These are phyloP conservation scores for Hyperopisus bebe DNA, from an alignment of 2,113 vertebrate species.

Conservation along the genomic window DNA sequence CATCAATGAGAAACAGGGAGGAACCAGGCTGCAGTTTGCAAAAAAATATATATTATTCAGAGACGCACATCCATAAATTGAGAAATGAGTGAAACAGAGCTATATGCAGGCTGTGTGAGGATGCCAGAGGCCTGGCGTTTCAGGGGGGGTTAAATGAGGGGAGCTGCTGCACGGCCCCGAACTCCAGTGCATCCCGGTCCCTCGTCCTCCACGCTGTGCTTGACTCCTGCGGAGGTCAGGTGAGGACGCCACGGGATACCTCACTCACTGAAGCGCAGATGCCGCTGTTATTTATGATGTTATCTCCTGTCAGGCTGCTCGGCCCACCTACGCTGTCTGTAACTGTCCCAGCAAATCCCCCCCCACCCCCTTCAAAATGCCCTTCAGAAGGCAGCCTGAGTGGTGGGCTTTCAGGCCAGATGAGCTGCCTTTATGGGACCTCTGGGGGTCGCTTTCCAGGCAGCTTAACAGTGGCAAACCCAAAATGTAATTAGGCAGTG, in stretches of 20 bases:
- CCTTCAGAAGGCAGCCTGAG: background rate
- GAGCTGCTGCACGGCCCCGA: background rate
- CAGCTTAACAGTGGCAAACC: background rate
- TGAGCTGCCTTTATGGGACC: background rate
- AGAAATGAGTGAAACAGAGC: too few relatives aligned
- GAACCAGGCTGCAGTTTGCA: too few relatives aligned
- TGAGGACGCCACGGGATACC: background rate
- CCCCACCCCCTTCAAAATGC: background rate
- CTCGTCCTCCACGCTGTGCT: background rate
- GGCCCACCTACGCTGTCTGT: background rate
- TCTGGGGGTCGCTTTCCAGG: background rate
- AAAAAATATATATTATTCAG: too few relatives aligned
- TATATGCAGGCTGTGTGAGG: background rate
- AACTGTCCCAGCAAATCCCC: background rate
- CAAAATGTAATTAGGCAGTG: background rate
- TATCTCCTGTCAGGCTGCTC: background rate
- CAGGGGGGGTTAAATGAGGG: background rate
- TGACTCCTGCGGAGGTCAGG: background rate
- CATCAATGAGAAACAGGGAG: too few relatives aligned
- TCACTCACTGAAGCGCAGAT: background rate
- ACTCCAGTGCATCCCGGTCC: background rate
- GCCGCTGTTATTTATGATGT: background rate
- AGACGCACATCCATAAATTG: too few relatives aligned
- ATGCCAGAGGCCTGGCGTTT: background rate
- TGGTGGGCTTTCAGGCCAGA: background rate